phyloP scores from a whole-genome alignment of 2,797 vertebrate genomes.

The Chromis chromis region DNA sequence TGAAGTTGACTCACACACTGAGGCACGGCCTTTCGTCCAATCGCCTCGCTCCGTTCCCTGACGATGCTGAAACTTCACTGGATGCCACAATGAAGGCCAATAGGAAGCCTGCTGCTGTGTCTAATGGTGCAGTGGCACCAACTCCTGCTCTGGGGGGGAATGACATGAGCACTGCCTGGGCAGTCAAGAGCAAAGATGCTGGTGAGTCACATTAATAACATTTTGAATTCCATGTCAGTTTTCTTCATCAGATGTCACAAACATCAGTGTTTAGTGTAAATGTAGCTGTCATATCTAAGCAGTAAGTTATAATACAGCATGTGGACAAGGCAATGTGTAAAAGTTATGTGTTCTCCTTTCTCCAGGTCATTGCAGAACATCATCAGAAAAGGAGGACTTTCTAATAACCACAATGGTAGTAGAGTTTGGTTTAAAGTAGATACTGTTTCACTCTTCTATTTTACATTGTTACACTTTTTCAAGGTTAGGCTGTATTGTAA shows the following conservation, averaged over 20 bases:
- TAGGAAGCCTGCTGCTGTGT: constrained; percentile 68
- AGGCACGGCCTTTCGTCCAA: constrained; percentile 91
- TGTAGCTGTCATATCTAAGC: neutral
- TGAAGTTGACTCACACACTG: constrained; percentile 95
- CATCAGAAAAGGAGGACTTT: constrained; percentile 89
- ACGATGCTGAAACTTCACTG: constrained; percentile 85
- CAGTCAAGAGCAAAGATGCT: constrained; percentile 82
- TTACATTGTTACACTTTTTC: neutral
- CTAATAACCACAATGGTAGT: constrained; percentile 94
- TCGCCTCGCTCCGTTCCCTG: constrained; percentile 90
- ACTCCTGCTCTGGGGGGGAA: constrained; percentile 68
- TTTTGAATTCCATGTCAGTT: too few relatives aligned
- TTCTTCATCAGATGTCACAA: neutral
- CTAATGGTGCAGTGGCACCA: constrained; percentile 54
- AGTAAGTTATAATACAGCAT: too few relatives aligned
- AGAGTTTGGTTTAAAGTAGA: neutral
- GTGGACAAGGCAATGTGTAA: neutral
- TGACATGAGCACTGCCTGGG: constrained; percentile 80
- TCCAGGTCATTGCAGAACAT: constrained; percentile 85
- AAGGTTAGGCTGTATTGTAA: too few relatives aligned
- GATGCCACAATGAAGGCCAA: constrained; percentile 91
- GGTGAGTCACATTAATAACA: constrained; percentile 79
- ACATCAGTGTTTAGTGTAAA: neutral
- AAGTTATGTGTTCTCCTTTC: constrained; percentile 41
- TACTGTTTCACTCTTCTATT: neutral